A percentile compares a stretch with the other conserved stretches of the same genome.
phyloP scores from a whole-genome alignment of 1,140 invertebrate genomes.

The Neodiprion lecontei region DNA sequence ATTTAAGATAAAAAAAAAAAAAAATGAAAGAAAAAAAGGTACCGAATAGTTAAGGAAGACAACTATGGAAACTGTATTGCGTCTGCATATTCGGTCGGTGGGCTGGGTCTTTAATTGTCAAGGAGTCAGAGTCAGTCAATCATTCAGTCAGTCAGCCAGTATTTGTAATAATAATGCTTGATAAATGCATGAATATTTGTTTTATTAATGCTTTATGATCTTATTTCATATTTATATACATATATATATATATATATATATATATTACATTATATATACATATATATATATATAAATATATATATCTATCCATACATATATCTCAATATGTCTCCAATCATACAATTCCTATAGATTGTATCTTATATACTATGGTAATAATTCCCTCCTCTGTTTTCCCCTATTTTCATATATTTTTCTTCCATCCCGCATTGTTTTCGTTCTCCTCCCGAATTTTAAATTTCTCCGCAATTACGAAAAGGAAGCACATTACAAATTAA shows the following conservation, averaged over 20 bases:
- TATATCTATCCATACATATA: neutral
- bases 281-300: conserved; percentile 22
- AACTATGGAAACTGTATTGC: neutral
- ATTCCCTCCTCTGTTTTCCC: no score
- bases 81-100: neutral
- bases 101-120: conserved; percentile 43
- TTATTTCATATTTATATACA: conserved; percentile 64
- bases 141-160: conserved; percentile 66
- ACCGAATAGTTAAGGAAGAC: no score
- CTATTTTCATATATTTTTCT: no score
- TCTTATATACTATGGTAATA: no score
- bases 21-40: no score
- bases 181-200: conserved; percentile 86
- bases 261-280: conserved; percentile 22
- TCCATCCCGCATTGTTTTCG: no score
- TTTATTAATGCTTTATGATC: conserved; percentile 78
- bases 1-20: no score
- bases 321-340: no score
- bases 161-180: conserved; percentile 87
- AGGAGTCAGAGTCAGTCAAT: conserved; percentile 31
- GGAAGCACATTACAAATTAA: no score
- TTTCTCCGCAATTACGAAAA: no score
- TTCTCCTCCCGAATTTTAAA: no score
- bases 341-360: no score
- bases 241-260: conserved; percentile 28